These are phyloP conservation scores for Drosophila aff. DNA, from an alignment of 1,140 invertebrate genomes.

Conservation along the genomic window DNA sequence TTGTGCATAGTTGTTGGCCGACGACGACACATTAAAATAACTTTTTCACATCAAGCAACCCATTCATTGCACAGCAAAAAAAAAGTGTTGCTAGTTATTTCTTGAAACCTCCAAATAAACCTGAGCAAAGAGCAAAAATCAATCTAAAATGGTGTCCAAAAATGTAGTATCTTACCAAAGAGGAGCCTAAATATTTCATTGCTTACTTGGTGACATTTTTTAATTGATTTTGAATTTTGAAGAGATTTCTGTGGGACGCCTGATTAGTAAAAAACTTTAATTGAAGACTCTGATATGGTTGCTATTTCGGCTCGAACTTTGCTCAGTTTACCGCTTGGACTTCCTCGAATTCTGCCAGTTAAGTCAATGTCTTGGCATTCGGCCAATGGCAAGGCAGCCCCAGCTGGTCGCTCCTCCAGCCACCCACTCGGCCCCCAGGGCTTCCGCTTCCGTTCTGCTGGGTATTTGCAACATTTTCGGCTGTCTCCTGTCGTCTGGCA, in stretches of 20 bases:
- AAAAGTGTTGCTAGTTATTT: background rate
- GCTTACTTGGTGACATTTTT: background rate
- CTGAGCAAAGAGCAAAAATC: background rate
- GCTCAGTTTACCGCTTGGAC: background rate
- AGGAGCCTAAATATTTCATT: too few relatives aligned
- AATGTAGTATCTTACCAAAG: background rate
- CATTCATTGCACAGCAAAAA: slow-evolving; percentile 8
- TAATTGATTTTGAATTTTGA: background rate
- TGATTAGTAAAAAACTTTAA: background rate
- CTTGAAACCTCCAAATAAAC: background rate
- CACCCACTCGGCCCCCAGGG: slow-evolving; percentile 13
- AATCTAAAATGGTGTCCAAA: background rate
- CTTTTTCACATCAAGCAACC: slow-evolving; percentile 4
- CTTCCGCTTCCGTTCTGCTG: slow-evolving; percentile 53
- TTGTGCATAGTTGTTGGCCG: background rate
- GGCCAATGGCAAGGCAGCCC: slow-evolving; percentile 39
- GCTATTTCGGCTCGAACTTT: slow-evolving; percentile 1
- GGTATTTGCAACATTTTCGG: slow-evolving; percentile 58
- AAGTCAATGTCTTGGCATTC: slow-evolving; percentile 48
- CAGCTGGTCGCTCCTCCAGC: background rate
- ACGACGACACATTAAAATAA: slow-evolving; percentile 16
- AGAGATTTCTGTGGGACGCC: background rate
- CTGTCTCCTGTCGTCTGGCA: slow-evolving; percentile 60
- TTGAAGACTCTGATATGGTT: background rate
- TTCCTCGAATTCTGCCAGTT: slow-evolving; percentile 14